phyloP scores from a whole-genome alignment of 2,888 invertebrate species.

The Keiferia lycopersicella region DNA sequence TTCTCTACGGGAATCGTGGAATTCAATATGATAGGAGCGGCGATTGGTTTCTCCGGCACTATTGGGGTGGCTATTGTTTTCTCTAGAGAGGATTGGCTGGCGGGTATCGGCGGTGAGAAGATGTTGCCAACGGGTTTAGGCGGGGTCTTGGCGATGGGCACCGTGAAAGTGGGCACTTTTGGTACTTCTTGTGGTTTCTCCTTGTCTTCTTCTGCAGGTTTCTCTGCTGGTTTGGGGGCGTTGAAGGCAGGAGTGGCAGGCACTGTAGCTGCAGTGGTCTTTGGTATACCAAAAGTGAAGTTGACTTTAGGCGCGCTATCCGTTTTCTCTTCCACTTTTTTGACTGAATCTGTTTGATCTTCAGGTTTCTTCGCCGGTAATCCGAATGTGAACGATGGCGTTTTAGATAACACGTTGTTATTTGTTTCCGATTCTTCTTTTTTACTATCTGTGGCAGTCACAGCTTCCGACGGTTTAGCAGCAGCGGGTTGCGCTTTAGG shows the following conservation, averaged over 20 bases:
- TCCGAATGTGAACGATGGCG: constrained; percentile 38
- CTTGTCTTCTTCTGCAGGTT: constrained; percentile 35
- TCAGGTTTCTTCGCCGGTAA: constrained; percentile 25
- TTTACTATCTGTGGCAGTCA: constrained; percentile 23
- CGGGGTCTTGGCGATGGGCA: constrained; percentile 27
- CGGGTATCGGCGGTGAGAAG: not conserved
- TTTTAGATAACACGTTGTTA: constrained; percentile 57
- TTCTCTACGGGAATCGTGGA: not conserved
- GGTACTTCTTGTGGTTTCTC: constrained; percentile 57
- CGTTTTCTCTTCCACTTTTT: constrained; percentile 32
- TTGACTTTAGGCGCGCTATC: constrained; percentile 44
- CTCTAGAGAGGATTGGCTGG: not conserved
- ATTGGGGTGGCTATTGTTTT: not conserved
- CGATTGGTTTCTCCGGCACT: not conserved
- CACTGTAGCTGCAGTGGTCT: constrained; percentile 31
- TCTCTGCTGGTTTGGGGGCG: constrained; percentile 24
- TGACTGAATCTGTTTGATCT: constrained; percentile 33
- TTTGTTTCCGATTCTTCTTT: constrained; percentile 58
- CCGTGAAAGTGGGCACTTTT: constrained; percentile 39
- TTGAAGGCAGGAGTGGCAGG: not conserved
- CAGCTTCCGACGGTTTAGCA: constrained; percentile 33
- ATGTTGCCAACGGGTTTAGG: constrained; percentile 10
- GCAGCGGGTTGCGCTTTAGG: constrained; percentile 46
- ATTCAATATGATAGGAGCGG: not conserved
- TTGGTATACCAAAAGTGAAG: constrained; percentile 61